Percentiles rank a stretch among this genome's conserved stretches.
phyloP scores from a whole-genome alignment of 2,113 vertebrate genomes.

The Oreochromis spilurus region DNA sequence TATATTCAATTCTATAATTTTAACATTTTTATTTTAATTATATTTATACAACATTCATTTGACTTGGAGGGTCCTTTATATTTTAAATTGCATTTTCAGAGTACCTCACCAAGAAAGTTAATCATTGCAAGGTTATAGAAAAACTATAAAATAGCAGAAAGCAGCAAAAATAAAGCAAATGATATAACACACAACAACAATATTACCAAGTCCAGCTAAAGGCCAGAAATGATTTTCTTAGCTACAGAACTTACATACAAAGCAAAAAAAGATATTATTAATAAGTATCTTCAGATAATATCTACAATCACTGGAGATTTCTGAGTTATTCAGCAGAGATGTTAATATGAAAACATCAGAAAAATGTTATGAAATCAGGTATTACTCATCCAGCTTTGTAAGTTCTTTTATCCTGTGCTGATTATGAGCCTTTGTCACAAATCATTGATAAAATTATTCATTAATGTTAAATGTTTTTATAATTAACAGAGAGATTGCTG shows the following conservation, averaged over 20 bases:
- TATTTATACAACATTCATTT: not conserved
- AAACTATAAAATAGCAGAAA: not conserved
- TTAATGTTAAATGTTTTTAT: not conserved
- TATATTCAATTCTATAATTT: not conserved
- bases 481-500: not conserved
- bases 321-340: not conserved
- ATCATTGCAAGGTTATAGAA: not conserved
- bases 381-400: not conserved
- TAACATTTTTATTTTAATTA: not conserved
- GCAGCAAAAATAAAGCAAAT: not conserved
- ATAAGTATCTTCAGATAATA: not conserved
- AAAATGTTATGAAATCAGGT: not conserved
- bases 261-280: not conserved
- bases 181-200: not conserved
- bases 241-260: not conserved
- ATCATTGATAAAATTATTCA: not conserved
- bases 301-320: not conserved
- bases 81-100: not conserved
- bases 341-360: not conserved
- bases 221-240: not conserved
- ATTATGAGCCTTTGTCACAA: not conserved
- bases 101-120: not conserved
- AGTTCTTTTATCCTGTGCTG: not conserved
- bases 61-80: not conserved
- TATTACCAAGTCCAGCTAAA: not conserved